These are phyloP conservation scores for Albula goreensis DNA, from an alignment of 2,113 vertebrate genomes.

Conservation along the genomic window DNA sequence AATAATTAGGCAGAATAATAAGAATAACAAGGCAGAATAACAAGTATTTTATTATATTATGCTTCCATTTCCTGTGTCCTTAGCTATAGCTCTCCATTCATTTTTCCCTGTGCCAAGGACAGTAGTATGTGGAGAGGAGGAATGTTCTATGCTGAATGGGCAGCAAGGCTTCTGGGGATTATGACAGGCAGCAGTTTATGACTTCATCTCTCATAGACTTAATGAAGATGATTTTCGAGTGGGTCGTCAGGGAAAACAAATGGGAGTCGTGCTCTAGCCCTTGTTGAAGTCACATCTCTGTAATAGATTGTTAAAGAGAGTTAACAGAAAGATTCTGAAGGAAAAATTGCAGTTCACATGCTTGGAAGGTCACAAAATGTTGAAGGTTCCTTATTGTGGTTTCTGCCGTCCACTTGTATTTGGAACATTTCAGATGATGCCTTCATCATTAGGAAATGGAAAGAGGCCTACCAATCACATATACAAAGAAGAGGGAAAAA, in stretches of 20 bases:
- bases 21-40: no score
- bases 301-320: constrained; percentile 49
- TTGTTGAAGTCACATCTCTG: constrained; percentile 26
- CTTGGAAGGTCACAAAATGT: constrained; percentile 35
- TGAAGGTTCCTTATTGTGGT: constrained; percentile 26
- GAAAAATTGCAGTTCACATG: constrained; percentile 45
- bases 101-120: not conserved
- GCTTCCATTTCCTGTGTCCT: not conserved
- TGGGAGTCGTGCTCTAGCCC: constrained; percentile 45
- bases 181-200: constrained; percentile 38
- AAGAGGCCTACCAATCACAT: constrained; percentile 31
- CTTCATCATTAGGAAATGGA: constrained; percentile 33
- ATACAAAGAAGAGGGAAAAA: constrained; percentile 30
- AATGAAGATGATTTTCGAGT: constrained; percentile 55
- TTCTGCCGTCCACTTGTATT: constrained; percentile 49
- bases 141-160: constrained; percentile 41
- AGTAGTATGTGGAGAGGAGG: not conserved
- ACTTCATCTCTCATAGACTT: constrained; percentile 30
- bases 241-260: constrained; percentile 51
- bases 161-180: constrained; percentile 43
- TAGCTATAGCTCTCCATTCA: not conserved
- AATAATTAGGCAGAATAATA: no score
- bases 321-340: constrained; percentile 44
- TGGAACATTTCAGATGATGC: constrained; percentile 41
- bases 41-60: no score